Conservation (phyloP, 92 coral and sea anemone genomes). For the Porites cylindrica region DNA sequence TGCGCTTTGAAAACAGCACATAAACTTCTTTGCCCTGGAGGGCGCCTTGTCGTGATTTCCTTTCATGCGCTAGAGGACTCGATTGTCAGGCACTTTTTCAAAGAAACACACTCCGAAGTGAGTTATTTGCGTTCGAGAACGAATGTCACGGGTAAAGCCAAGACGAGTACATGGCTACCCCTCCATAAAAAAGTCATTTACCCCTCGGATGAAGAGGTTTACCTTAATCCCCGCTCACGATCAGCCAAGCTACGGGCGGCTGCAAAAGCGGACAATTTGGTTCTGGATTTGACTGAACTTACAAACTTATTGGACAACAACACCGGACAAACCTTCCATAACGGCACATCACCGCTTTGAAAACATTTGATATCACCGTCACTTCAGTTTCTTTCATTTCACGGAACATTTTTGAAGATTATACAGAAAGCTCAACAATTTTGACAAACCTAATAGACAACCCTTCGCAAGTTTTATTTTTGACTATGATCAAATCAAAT, state of each 20-base stretch:
- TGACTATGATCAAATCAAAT: too few relatives aligned
- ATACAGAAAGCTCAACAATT: not conserved
- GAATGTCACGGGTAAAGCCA: slow-evolving; percentile 35
- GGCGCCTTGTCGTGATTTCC: slow-evolving; percentile 83
- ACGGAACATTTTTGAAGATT: not conserved
- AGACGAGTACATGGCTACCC: slow-evolving; percentile 78
- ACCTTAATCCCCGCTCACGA: slow-evolving; percentile 86
- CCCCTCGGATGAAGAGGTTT: slow-evolving; percentile 83
- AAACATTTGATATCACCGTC: not conserved
- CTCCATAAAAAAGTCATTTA: slow-evolving; percentile 80
- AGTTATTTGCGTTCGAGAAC: slow-evolving; percentile 52
- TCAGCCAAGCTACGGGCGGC: slow-evolving; percentile 90
- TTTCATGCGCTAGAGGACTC: slow-evolving; percentile 87
- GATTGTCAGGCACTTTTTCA: slow-evolving; percentile 81
- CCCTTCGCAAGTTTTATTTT: slow-evolving; percentile 5
- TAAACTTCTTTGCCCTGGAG: slow-evolving; percentile 86
- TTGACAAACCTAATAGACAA: not conserved
- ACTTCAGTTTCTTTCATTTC: not conserved
- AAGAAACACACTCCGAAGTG: slow-evolving; percentile 63
- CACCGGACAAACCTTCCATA: slow-evolving; percentile 41
- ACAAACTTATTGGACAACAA: slow-evolving; percentile 64
- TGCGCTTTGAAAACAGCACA: slow-evolving; percentile 83
- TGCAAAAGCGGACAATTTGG: slow-evolving; percentile 77
- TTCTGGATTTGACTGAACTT: slow-evolving; percentile 71
- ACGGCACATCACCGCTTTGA: slow-evolving; percentile 25